Percentiles rank a stretch among this genome's conserved stretches.
These are phyloP conservation scores for Syndactyla subalaris DNA, from an alignment of 2,797 vertebrate species.

Conservation along the genomic window DNA sequence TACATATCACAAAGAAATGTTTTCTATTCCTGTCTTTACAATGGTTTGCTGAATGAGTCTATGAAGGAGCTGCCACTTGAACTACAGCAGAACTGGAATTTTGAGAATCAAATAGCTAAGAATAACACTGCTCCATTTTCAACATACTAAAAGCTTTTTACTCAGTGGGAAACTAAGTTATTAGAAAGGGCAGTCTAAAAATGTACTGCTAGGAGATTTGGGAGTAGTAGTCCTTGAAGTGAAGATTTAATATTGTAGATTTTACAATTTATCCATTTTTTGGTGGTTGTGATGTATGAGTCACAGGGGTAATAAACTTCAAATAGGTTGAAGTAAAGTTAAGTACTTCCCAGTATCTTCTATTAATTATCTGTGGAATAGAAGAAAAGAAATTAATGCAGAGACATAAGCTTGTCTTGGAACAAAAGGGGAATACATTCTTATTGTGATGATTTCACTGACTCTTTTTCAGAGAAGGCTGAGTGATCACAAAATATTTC, in stretches of 20 bases:
- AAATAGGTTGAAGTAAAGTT: constrained; percentile 74
- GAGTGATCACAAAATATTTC: constrained; percentile 48
- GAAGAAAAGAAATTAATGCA: constrained; percentile 76
- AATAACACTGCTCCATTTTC: constrained; percentile 70
- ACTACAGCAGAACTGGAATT: constrained; percentile 60
- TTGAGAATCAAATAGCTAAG: constrained; percentile 65
- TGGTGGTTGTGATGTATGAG: constrained; percentile 69
- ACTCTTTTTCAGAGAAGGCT: constrained; percentile 17
- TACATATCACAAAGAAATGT: constrained; percentile 39
- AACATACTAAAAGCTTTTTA: constrained; percentile 72
- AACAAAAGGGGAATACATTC: constrained; percentile 56
- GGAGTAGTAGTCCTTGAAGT: constrained; percentile 73
- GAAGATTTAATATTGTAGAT: constrained; percentile 74
- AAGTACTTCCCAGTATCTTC: constrained; percentile 72
- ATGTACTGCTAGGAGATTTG: constrained; percentile 73
- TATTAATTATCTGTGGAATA: constrained; percentile 75
- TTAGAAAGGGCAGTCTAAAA: constrained; percentile 76
- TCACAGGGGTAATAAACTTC: constrained; percentile 77
- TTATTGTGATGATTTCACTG: constrained; percentile 32
- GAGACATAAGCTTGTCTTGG: constrained; percentile 57
- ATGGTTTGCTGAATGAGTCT: not conserved
- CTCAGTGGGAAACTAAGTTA: constrained; percentile 73
- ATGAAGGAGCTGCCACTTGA: constrained; percentile 38
- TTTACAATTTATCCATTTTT: constrained; percentile 77
- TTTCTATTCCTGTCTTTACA: constrained; percentile 52